Conservation (phyloP, 35 echinoderm and acorn worm species). For the Apostichopus parvimensis region DNA sequence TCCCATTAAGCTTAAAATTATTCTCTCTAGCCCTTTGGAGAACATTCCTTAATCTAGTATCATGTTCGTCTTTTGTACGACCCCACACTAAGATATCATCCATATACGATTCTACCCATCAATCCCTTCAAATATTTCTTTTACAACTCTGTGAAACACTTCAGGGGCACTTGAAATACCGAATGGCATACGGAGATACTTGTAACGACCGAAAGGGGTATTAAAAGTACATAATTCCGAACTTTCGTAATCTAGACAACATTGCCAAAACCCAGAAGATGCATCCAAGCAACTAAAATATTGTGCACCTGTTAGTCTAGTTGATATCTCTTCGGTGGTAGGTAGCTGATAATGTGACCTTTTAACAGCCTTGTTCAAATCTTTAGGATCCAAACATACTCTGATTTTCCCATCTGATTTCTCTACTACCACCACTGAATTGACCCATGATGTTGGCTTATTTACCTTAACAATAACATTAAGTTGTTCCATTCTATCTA, state of each 20-base stretch:
- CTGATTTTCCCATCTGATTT: conserved; percentile 19
- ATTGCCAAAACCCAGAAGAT: conserved; percentile 7
- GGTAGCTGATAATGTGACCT: conserved; percentile 56
- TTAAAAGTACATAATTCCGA: no score
- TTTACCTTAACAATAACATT: conserved; percentile 56
- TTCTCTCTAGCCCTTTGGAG: conserved; percentile 27
- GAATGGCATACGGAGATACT: background rate
- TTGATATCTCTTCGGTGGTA: conserved; percentile 47
- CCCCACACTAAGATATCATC: conserved; percentile 53
- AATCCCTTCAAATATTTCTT: conserved; percentile 8
- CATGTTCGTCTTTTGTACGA: conserved; percentile 47
- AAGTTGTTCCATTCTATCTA: conserved; percentile 56
- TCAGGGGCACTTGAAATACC: conserved; percentile 52
- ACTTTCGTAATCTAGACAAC: no score
- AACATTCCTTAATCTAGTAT: conserved; percentile 45
- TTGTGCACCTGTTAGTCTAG: conserved; percentile 1
- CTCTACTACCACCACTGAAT: conserved; percentile 23
- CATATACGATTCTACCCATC: conserved; percentile 49
- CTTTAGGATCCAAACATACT: conserved; percentile 63
- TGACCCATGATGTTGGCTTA: conserved; percentile 78
- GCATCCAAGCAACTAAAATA: conserved; percentile 32
- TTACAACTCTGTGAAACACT: conserved; percentile 52
- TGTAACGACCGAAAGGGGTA: background rate
- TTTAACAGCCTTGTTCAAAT: conserved; percentile 62
- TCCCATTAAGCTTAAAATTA: conserved; percentile 58